Evolutionary conservation across 1,140 invertebrate species (phyloP), one percentile per base, ranked within the genome.

Genomic region (Neodiprion virginianus): DNA sequence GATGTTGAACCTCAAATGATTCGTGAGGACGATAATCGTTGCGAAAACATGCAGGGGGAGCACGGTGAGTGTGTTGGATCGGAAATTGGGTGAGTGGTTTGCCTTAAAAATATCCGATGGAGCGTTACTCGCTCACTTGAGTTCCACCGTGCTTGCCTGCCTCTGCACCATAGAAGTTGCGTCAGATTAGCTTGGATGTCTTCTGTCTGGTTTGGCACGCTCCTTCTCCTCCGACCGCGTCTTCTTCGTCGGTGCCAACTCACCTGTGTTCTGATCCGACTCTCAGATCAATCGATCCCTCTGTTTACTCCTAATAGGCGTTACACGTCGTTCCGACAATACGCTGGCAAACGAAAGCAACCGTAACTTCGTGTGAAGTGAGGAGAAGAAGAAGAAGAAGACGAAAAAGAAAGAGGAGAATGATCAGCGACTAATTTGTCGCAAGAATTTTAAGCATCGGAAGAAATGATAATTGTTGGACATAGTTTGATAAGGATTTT

Each of bases 171-270:
- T 40, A 40, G 28, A 40, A 40, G 53, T 61, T 61, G n/a, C 53
- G 53, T 61, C 53, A 61, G 53, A 61, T 61, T 61, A 61, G 53
- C 53, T 61, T 17, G 75, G 79, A 80, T 84, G 75, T 77, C 76
- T 85, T 85, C 82, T 83, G 79, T 81, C 78, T 82, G 80, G 83
- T 85, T 84, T 79, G 74, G 76, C 74, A 74, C 80, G 69, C 82
- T 17, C 53, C 80, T 78, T 75, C 50, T 70, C 47, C 65, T 77
- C 72, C 73, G 28, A 40, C 2, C 5, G 28, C 1, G 28, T 40
- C 28, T 40, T 5, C 28, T 40, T 40, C 28, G 74, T 67, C 72
- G 72, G 73, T 72, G 76, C 67, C 69, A 77, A 72, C 53, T 61
- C 11, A 61, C 4, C 53, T 61, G 53, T 61, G 28, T 40, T 40